Conservation (phyloP, 35 echinoderm and acorn worm genomes). For the Holothuria glaberrima region DNA sequence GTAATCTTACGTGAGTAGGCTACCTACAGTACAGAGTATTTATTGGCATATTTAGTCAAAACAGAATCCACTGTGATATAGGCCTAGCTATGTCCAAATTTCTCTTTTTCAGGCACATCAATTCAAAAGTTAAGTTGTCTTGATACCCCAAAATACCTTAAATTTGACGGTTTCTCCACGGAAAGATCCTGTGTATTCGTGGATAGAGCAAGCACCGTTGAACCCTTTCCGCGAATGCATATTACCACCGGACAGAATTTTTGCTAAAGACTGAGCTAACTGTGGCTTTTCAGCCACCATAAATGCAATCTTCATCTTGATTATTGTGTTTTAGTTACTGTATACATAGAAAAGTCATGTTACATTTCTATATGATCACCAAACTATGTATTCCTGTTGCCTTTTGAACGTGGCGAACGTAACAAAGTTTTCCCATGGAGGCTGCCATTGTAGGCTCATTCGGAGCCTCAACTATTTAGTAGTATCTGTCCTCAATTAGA, state of each 20-base stretch:
- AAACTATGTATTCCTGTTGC: neutral
- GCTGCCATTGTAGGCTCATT: constrained; percentile 61
- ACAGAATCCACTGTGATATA: too few relatives aligned
- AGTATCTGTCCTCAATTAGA: too few relatives aligned
- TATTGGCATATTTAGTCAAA: too few relatives aligned
- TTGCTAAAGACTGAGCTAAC: constrained; percentile 92
- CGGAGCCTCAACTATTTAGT: too few relatives aligned
- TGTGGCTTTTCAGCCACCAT: constrained; percentile 99
- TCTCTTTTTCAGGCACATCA: too few relatives aligned
- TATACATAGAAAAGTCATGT: too few relatives aligned
- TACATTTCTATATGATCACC: neutral
- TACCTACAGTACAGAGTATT: too few relatives aligned
- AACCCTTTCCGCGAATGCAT: constrained; percentile 80
- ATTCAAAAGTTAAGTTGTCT: too few relatives aligned
- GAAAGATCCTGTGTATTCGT: constrained; percentile 89
- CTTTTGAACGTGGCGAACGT: constrained; percentile 3
- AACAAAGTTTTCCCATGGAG: constrained; percentile 14
- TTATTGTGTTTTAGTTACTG: neutral
- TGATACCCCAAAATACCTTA: constrained; percentile 91
- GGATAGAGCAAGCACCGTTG: constrained; percentile 94
- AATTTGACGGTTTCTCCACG: constrained; percentile 84
- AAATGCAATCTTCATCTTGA: constrained; percentile 86
- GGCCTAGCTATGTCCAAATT: too few relatives aligned
- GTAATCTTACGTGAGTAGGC: too few relatives aligned
- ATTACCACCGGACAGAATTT: constrained; percentile 90